Percentiles rank a stretch among this genome's conserved stretches.
Conservation (phyloP, 2,888 invertebrate species). For the Tipula vernalis region DNA sequence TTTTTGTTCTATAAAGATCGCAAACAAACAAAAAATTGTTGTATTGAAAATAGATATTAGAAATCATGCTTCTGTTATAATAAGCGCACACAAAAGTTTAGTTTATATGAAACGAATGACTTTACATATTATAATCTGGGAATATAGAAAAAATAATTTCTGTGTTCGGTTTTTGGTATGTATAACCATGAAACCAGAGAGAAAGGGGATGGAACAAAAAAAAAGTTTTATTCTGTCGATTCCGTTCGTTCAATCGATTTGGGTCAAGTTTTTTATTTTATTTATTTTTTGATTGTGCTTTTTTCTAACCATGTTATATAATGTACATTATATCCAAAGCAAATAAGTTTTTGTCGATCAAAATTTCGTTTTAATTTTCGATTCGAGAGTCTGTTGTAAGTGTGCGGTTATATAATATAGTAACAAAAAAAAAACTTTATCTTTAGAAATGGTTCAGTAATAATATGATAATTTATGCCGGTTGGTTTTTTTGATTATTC, state of each 20-base stretch:
- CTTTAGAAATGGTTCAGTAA: neutral
- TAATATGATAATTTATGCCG: neutral
- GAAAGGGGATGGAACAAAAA: too few species aligned
- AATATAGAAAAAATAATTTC: too few species aligned
- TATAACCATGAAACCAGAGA: too few species aligned
- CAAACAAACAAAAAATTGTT: too few species aligned
- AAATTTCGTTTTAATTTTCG: neutral
- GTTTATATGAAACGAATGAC: too few species aligned
- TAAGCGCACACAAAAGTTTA: too few species aligned
- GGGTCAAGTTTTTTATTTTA: neutral
- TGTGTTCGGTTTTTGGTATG: too few species aligned
- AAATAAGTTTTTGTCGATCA: neutral
- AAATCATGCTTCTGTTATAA: too few species aligned
- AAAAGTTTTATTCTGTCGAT: neutral
- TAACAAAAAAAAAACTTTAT: neutral
- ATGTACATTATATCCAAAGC: neutral
- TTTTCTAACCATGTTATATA: neutral
- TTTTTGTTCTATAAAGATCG: too few species aligned
- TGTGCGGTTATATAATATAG: neutral
- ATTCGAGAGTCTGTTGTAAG: neutral
- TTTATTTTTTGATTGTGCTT: neutral
- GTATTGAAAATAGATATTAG: too few species aligned
- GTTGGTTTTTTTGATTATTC: neutral
- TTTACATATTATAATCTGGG: too few species aligned
- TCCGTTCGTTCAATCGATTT: neutral